These are phyloP conservation scores for Poicephalus gulielmi DNA, from an alignment of 2,113 vertebrate species.

Conservation along the genomic window DNA sequence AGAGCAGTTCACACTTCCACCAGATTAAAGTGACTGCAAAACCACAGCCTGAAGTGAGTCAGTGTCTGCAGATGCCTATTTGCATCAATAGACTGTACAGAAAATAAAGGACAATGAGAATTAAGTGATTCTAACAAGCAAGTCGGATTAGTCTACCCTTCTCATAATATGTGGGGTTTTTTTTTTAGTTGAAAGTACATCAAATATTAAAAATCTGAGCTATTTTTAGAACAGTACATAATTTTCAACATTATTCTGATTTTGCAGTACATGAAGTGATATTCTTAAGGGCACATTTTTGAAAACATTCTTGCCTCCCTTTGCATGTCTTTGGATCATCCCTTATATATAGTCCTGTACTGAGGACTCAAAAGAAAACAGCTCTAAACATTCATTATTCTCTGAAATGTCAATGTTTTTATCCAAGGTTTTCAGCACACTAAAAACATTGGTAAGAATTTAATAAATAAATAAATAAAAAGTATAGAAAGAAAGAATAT, in stretches of 20 bases:
- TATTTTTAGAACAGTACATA: background rate
- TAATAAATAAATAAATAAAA: background rate
- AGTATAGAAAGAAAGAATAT: background rate
- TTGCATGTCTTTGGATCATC: background rate
- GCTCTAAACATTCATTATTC: background rate
- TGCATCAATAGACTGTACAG: background rate
- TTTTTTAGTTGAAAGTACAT: background rate
- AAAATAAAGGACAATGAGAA: background rate
- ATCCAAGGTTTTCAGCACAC: background rate
- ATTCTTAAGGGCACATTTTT: background rate
- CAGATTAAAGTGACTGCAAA: background rate
- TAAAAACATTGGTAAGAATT: background rate
- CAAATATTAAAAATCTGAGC: background rate
- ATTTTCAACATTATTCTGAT: slow-evolving; percentile 20
- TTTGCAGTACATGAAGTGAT: background rate
- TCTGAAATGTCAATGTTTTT: background rate
- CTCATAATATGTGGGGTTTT: background rate
- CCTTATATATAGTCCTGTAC: background rate
- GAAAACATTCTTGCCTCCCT: background rate
- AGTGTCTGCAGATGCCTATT: background rate
- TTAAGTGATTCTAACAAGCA: background rate
- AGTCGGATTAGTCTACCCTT: background rate
- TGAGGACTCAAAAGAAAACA: background rate
- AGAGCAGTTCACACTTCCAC: background rate
- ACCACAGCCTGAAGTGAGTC: background rate